phyloP scores from a whole-genome alignment of 2,113 vertebrate genomes.

The Pholis gunnellus region DNA sequence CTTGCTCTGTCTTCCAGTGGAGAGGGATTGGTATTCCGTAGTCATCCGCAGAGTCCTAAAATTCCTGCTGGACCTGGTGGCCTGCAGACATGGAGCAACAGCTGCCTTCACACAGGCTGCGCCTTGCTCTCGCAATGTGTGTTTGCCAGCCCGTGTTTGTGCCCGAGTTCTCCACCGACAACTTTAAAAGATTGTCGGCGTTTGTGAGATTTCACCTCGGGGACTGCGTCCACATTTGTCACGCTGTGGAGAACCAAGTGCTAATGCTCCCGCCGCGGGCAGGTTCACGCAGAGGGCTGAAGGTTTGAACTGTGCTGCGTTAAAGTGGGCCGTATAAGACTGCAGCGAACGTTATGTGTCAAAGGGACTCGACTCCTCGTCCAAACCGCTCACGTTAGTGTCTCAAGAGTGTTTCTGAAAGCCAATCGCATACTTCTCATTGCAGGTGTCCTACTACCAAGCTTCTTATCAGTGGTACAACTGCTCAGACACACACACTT shows the following conservation, averaged over 20 bases:
- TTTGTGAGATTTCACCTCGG: constrained; percentile 52
- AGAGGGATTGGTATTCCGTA: constrained; percentile 67
- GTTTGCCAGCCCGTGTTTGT: constrained; percentile 33
- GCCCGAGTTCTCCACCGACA: neutral
- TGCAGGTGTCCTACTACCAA: neutral
- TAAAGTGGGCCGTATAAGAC: constrained; percentile 16
- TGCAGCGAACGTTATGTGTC: constrained; percentile 7
- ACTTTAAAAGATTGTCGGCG: no score
- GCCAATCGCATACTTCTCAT: neutral
- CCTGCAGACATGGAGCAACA: constrained; percentile 64
- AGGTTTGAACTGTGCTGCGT: constrained; percentile 37
- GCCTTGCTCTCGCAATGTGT: constrained; percentile 33
- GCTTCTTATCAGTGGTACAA: constrained; percentile 2
- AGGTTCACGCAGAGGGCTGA: constrained; percentile 13
- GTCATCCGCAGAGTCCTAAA: constrained; percentile 50
- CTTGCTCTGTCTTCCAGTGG: constrained; percentile 45
- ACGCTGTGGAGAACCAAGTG: constrained; percentile 3
- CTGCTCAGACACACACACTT: neutral
- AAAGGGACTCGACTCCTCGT: constrained; percentile 13
- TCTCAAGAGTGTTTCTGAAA: neutral
- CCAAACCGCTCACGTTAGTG: neutral
- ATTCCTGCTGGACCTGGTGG: constrained; percentile 62
- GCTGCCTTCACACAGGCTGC: constrained; percentile 52
- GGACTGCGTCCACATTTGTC: constrained; percentile 37
- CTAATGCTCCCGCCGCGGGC: constrained; percentile 1